Base-by-base conservation (phyloP, 2,113 vertebrate genomes). In the Poeciliopsis prolifica region DNA sequence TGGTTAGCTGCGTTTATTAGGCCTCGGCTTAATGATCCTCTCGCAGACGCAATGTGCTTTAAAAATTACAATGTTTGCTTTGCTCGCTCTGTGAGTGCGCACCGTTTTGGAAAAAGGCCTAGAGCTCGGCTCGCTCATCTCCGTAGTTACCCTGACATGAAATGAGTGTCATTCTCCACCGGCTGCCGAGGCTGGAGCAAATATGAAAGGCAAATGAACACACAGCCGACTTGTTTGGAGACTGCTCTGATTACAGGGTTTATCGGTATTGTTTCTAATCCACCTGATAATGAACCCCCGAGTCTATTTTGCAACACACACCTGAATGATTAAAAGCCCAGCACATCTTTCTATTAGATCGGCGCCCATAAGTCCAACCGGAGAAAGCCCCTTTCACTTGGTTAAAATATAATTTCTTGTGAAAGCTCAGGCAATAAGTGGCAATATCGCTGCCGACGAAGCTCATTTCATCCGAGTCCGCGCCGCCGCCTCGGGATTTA, bases 241-340 rank as follows among this genome's bases (percentile, higher is more conserved):
- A 62, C 74, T 68, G 84, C 81, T 88, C 75, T 66, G 82, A 84
- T 73, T 62, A 44, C 74, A 68, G 75, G 64, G 26, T 85, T 89
- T 87, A 86, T 88, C 88, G 77, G 80, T 84, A 83, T 72, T 78
- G 63, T 75, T 66, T 75, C 81, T 87, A 89, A 90, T 90, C 87
- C 13, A 60, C 79, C 66, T 71, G 77, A 84, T 91, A 88, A 92
- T 80, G 77, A 76, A 76, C 80, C 86, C 51, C 83, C 44, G 68
- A 65, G 85, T 87, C 70, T 88, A 58, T 89, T 90, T 85, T 71
- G 71, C 61, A 69, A 75, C 69, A 51, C 61, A 40, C 37, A 79
- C 79, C 73, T 85, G 76, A 72, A 35, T 82, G 86, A 89, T 79
- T 77, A 64, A 11, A 37, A 66, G 29, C 37, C 42, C 26, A 69